phyloP scores from a whole-genome alignment of 2,888 invertebrate genomes.

The Rotaria socialis region DNA sequence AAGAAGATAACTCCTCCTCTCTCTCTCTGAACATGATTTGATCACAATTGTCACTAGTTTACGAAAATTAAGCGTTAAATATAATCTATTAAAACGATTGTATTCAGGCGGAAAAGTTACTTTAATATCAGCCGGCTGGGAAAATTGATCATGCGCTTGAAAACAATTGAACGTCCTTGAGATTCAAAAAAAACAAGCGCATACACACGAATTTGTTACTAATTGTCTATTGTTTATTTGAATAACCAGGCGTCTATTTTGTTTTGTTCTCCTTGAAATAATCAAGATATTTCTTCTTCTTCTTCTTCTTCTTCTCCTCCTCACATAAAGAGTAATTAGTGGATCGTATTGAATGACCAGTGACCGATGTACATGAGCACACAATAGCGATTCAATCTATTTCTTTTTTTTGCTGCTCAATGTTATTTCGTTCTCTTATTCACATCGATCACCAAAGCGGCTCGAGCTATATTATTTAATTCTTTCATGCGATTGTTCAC shows the following conservation, averaged over 20 bases:
- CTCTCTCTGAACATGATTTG: no score
- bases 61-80: no score
- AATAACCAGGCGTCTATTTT: neutral
- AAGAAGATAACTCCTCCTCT: neutral
- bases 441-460: conserved; percentile 6
- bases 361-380: neutral
- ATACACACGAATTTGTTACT: no score
- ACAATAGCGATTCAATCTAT: neutral
- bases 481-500: neutral
- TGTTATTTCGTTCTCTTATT: neutral
- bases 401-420: neutral
- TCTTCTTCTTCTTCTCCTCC: no score
- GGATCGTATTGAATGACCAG: neutral
- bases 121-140: no score
- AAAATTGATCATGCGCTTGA: neutral
- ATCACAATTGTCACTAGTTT: no score
- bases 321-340: neutral
- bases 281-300: neutral
- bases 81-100: no score
- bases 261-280: neutral
- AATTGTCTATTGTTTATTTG: neutral
- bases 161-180: no score
- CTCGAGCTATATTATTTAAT: neutral
- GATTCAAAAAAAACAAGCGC: no score
- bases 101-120: no score